Conservation (phyloP, 2,113 vertebrate genomes). For the Scomber scombrus region DNA sequence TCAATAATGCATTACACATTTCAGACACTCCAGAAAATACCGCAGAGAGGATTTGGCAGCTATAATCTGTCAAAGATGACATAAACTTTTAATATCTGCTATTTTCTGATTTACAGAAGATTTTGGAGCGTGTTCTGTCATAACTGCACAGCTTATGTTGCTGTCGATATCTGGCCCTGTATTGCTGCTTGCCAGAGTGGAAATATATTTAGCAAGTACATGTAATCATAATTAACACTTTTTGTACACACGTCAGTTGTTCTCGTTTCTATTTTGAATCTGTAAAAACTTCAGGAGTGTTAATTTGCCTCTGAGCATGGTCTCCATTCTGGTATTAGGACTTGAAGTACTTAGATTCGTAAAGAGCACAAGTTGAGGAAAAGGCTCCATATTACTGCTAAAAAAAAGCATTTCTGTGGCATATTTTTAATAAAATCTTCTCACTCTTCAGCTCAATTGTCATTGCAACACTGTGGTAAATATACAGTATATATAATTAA, state of each 20-base stretch:
- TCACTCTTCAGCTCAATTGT: too few species aligned
- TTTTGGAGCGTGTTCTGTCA: neutral
- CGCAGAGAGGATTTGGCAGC: constrained; percentile 1
- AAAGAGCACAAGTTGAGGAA: neutral
- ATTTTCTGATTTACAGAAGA: constrained; percentile 18
- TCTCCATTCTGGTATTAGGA: constrained; percentile 2
- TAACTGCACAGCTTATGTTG: neutral
- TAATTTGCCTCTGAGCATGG: neutral
- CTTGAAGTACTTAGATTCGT: neutral
- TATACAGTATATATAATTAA: neutral
- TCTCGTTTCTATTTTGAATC: constrained; percentile 1
- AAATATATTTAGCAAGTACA: constrained; percentile 10
- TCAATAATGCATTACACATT: constrained; percentile 38
- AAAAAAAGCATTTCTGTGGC: neutral
- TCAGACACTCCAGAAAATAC: constrained; percentile 8
- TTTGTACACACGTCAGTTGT: neutral
- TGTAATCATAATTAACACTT: constrained; percentile 8
- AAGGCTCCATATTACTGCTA: neutral
- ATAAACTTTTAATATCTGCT: constrained; percentile 10
- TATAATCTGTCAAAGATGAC: constrained; percentile 1
- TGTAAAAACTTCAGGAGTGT: neutral
- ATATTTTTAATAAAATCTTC: neutral
- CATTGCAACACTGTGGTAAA: too few species aligned
- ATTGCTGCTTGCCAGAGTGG: neutral
- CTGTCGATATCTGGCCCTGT: neutral